Percentiles rank a stretch among this genome's conserved stretches.
These are phyloP conservation scores for Formicarius rufipectus DNA, from an alignment of 2,113 vertebrate species.

Conservation along the genomic window DNA sequence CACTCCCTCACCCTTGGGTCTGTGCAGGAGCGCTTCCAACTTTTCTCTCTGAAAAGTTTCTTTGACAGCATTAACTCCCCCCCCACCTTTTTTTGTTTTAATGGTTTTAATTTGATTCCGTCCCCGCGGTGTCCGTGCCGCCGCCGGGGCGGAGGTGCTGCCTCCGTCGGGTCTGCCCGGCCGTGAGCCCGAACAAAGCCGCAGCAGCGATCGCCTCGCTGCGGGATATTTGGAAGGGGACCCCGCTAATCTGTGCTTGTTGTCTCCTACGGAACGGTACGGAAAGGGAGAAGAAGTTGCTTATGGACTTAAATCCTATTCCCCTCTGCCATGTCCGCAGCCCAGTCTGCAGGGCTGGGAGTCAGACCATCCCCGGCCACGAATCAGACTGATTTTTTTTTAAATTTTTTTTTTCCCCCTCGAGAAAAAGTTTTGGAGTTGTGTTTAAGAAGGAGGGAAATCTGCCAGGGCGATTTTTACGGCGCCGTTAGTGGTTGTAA, in stretches of 20 bases:
- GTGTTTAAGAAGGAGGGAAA: neutral
- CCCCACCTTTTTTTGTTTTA: no score
- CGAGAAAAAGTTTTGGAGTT: conserved; percentile 36
- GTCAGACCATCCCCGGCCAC: neutral
- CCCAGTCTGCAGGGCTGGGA: neutral
- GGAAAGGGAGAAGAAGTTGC: conserved; percentile 59
- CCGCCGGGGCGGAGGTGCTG: no score
- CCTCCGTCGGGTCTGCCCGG: no score
- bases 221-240: conserved; percentile 28
- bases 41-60: conserved; percentile 23
- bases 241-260: neutral
- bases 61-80: neutral
- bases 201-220: neutral
- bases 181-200: conserved; percentile 25
- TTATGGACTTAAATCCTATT: neutral
- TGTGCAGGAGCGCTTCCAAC: neutral
- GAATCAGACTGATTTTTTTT: neutral
- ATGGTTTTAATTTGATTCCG: no score
- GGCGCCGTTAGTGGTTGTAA: neutral
- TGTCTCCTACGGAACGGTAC: neutral
- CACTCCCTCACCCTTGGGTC: neutral
- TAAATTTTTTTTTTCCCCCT: neutral
- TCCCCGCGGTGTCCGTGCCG: no score
- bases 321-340: neutral
- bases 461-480: neutral